A percentile compares a stretch with the other conserved stretches of the same genome.
These are phyloP conservation scores for Bathynomus jamesi DNA, from an alignment of 1,140 invertebrate species.

Conservation along the genomic window DNA sequence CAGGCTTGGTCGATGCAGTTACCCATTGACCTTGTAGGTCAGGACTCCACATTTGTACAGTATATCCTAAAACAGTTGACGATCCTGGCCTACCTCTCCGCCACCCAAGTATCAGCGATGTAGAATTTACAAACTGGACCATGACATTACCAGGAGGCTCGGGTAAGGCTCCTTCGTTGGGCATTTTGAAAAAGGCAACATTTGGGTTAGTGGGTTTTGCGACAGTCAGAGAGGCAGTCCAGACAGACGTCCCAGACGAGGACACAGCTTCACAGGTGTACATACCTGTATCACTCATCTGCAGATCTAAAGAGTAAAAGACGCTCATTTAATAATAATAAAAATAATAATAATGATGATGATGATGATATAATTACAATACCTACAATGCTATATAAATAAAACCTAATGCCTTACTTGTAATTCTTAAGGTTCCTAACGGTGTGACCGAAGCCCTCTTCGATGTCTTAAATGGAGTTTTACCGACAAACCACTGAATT, in stretches of 20 bases:
- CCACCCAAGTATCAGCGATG: conserved; percentile 67
- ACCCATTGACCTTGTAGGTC: conserved; percentile 73
- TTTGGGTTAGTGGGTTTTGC: conserved; percentile 67
- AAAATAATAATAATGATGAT: too few species aligned
- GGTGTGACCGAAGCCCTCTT: conserved; percentile 52
- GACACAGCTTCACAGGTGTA: conserved; percentile 76
- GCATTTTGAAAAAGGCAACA: conserved; percentile 58
- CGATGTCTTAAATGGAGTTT: conserved; percentile 43
- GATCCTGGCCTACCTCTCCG: conserved; percentile 63
- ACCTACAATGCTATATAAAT: too few species aligned
- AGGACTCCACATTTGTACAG: conserved; percentile 77
- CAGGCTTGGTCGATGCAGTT: conserved; percentile 40
- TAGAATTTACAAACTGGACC: conserved; percentile 69
- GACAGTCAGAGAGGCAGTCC: conserved; percentile 66
- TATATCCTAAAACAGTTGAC: conserved; percentile 68
- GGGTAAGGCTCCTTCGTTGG: conserved; percentile 61
- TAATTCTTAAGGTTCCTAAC: conserved; percentile 68
- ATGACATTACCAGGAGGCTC: conserved; percentile 59
- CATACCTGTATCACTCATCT: conserved; percentile 56
- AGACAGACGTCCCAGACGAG: conserved; percentile 73
- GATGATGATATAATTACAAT: too few species aligned
- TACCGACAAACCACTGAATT: conserved; percentile 76
- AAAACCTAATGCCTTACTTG: too few species aligned
- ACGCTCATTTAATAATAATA: too few species aligned
- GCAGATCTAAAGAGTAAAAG: background rate